Conservation (phyloP, 2,888 invertebrate species). For the Nasonovia ribisnigri region DNA sequence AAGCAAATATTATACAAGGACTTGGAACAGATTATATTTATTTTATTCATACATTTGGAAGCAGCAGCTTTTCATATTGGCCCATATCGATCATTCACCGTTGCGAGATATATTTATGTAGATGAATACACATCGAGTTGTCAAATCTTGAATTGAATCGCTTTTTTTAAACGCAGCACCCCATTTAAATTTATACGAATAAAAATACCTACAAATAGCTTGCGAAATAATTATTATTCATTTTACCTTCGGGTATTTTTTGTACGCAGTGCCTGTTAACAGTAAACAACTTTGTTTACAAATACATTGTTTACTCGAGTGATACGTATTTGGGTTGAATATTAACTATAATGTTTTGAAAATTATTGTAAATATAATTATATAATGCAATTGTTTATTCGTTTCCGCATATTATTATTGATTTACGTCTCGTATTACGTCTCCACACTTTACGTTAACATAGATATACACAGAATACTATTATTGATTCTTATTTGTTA, state of each 20-base stretch:
- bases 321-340: not conserved
- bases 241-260: not conserved
- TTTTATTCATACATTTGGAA: slow-evolving; percentile 13
- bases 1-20: slow-evolving; percentile 26
- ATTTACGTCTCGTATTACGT: no score
- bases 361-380: no score
- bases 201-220: not conserved
- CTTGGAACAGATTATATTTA: slow-evolving; percentile 32
- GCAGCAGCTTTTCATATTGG: not conserved
- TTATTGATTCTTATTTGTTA: no score
- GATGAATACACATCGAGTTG: not conserved
- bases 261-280: not conserved
- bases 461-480: no score
- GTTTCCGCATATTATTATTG: no score
- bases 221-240: not conserved
- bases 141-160: not conserved
- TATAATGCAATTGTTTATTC: no score
- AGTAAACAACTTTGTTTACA: not conserved
- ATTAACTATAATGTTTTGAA: not conserved
- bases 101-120: not conserved
- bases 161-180: not conserved
- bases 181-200: not conserved
- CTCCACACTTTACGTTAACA: no score
- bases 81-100: not conserved
- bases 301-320: not conserved